Evolutionary conservation across 2,888 invertebrate species (phyloP).

Genomic region (Caenorhabditis sp.): DNA sequence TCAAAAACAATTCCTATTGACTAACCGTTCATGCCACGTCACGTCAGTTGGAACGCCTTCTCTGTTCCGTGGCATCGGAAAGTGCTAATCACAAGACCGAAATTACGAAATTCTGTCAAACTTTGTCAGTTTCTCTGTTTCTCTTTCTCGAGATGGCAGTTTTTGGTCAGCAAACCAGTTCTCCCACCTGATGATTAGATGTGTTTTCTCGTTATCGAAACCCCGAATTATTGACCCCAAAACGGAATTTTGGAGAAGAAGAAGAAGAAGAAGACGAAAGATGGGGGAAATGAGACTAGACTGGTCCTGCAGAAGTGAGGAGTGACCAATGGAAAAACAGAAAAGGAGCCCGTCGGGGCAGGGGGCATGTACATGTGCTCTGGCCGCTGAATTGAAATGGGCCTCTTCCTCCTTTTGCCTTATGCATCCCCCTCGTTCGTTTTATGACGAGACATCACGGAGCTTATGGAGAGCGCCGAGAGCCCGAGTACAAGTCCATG

Average conservation of each 20-base stretch:
- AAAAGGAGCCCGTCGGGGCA: neutral
- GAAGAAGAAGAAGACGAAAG: neutral
- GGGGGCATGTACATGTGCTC: neutral
- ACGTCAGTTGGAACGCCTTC: no score
- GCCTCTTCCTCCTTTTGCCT: constrained; percentile 3
- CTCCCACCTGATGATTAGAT: constrained; percentile 5
- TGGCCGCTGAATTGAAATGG: neutral
- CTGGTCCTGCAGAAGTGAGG: no score
- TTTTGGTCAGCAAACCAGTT: no score
- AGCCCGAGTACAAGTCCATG: constrained; percentile 20
- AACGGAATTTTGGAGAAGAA: neutral
- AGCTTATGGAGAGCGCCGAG: neutral
- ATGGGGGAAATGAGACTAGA: neutral
- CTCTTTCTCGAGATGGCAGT: constrained; percentile 3
- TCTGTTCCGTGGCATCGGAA: no score
- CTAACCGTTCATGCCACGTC: no score
- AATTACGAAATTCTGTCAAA: constrained; percentile 7
- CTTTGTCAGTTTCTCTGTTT: no score
- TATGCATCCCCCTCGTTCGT: constrained; percentile 24
- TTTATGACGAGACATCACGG: constrained; percentile 29
- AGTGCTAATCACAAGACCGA: neutral
- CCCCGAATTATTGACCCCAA: constrained; percentile 8
- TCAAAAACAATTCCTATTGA: no score
- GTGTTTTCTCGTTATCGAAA: constrained; percentile 4
- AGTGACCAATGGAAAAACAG: constrained; percentile 4